phyloP scores from a whole-genome alignment of 2,113 vertebrate species.

The Salvelinus namaycush region DNA sequence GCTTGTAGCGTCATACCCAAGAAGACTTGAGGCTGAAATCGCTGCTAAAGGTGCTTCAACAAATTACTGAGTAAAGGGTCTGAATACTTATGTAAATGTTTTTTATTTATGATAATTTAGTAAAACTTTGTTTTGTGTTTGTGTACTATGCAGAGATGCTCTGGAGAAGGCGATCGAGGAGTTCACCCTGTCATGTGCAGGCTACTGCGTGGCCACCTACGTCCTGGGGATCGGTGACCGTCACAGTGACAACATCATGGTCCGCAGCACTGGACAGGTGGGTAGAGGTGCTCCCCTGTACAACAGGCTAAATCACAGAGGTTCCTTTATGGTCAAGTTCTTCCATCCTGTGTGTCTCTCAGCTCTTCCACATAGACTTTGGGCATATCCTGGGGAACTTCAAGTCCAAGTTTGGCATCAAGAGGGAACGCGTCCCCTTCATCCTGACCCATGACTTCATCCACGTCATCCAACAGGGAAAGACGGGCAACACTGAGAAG shows the following conservation, averaged over 20 bases:
- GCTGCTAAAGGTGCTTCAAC: too few species aligned
- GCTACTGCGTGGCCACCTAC: constrained; percentile 99
- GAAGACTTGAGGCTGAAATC: too few species aligned
- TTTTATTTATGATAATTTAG: too few species aligned
- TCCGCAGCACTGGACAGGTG: constrained; percentile 97
- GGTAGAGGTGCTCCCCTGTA: constrained; percentile 18
- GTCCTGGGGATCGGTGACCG: constrained; percentile 97
- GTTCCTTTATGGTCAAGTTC: neutral
- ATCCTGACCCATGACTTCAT: constrained; percentile 99
- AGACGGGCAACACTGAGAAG: constrained; percentile 95
- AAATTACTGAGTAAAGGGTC: too few species aligned
- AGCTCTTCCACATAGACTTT: constrained; percentile 99
- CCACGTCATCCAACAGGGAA: constrained; percentile 98
- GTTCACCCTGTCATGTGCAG: constrained; percentile 96
- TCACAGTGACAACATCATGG: constrained; percentile 99
- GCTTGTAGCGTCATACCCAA: too few species aligned
- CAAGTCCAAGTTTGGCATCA: constrained; percentile 99
- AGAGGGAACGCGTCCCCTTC: constrained; percentile 96
- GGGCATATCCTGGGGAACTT: constrained; percentile 99
- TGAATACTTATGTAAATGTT: too few species aligned
- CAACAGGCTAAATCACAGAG: neutral
- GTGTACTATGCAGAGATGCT: constrained; percentile 78
- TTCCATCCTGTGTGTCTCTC: neutral
- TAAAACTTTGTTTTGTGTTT: neutral
- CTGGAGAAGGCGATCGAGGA: constrained; percentile 95